Percentiles rank a stretch among this genome's conserved stretches.
Conservation (phyloP, 23 tunicate genomes). For the Botrylloides violaceus region DNA sequence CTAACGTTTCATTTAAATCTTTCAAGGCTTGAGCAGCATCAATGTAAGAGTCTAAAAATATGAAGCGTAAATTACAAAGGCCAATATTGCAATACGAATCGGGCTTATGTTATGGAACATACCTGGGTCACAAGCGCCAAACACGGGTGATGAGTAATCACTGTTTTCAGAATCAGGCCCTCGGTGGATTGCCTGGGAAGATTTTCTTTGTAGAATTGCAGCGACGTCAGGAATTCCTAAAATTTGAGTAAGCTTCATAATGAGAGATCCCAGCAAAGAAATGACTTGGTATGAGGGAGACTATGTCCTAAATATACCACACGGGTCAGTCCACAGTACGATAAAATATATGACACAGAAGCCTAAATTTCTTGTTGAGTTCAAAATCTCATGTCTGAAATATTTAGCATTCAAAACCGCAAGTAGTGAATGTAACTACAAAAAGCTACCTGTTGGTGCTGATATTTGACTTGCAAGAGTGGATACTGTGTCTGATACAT, state of each 20-base stretch:
- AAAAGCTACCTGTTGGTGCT: conserved; percentile 78
- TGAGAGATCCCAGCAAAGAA: no score
- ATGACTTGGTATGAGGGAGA: no score
- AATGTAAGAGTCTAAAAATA: conserved; percentile 30
- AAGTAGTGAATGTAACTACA: no score
- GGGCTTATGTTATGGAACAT: no score
- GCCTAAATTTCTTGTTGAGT: no score
- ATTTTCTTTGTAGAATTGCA: conserved; percentile 50
- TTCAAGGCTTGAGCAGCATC: conserved; percentile 58
- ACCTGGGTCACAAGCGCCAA: conserved; percentile 22
- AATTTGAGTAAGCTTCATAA: not conserved
- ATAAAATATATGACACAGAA: no score
- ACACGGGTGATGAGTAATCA: conserved; percentile 49
- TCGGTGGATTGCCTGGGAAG: conserved; percentile 48
- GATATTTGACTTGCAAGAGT: conserved; percentile 86
- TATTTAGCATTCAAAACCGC: no score
- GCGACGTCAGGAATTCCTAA: conserved; percentile 80
- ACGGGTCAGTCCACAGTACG: no score
- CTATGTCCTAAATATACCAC: no score
- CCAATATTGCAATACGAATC: no score
- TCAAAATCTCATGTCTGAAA: no score
- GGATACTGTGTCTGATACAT: conserved; percentile 77
- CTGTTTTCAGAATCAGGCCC: conserved; percentile 28
- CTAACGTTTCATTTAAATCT: conserved; percentile 45
- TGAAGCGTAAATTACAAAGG: not conserved